phyloP scores from a whole-genome alignment of 1,140 invertebrate genomes.

The Anthonomus grandis region DNA sequence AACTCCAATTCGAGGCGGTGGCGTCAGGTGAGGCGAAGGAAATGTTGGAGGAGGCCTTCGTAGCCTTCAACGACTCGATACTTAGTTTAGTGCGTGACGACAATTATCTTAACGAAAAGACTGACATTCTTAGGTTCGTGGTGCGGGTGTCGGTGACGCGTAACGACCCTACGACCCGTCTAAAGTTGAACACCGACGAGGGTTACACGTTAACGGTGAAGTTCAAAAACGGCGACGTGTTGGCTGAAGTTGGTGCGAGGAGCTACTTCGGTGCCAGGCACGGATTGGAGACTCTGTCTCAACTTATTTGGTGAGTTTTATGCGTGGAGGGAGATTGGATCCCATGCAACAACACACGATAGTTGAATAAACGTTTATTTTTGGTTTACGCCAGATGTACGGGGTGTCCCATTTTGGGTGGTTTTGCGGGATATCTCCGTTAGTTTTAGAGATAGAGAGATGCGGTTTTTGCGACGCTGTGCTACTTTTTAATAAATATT shows the following conservation, averaged over 20 bases:
- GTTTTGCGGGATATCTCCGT: no score
- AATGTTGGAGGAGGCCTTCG: conserved; percentile 51
- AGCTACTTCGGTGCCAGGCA: conserved; percentile 77
- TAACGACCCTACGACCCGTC: conserved; percentile 49
- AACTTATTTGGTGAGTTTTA: conserved; percentile 63
- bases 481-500: no score
- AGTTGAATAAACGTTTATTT: no score
- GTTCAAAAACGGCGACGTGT: conserved; percentile 53
- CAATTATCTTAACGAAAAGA: conserved; percentile 34
- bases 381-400: no score
- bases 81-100: conserved; percentile 45
- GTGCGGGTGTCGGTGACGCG: conserved; percentile 53
- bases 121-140: conserved; percentile 50
- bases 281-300: conserved; percentile 73
- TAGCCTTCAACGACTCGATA: conserved; percentile 50
- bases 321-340: no score
- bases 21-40: conserved; percentile 30
- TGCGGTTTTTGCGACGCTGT: no score
- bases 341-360: no score
- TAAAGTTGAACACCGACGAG: conserved; percentile 69
- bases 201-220: conserved; percentile 64
- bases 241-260: conserved; percentile 61
- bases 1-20: conserved; percentile 50
- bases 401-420: no score
- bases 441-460: no score